Evolutionary conservation across 2,888 invertebrate genomes (phyloP).

Genomic region (Ditula angustiorana): DNA sequence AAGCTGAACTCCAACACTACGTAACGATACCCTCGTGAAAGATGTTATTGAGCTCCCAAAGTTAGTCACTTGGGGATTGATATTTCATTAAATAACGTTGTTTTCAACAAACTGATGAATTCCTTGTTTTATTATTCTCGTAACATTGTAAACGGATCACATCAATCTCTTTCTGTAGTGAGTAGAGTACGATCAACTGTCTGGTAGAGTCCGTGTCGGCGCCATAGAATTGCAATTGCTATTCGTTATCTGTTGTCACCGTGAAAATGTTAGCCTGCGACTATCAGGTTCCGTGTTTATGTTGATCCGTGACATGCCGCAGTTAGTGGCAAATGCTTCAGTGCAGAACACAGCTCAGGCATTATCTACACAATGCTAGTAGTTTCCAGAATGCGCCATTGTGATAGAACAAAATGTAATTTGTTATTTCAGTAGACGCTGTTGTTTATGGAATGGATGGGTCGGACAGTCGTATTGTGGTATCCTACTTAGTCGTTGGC

Average conservation of each 20-base stretch:
- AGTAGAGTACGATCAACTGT: slow-evolving; percentile 12
- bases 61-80: background rate
- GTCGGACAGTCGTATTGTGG: background rate
- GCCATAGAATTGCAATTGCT: slow-evolving; percentile 38
- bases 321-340: slow-evolving; percentile 58
- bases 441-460: slow-evolving; percentile 13
- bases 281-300: slow-evolving; percentile 48
- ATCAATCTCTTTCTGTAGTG: slow-evolving; percentile 1
- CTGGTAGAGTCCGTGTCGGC: slow-evolving; percentile 5
- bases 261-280: slow-evolving; percentile 41
- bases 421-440: slow-evolving; percentile 24
- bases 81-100: background rate
- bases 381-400: slow-evolving; percentile 56
- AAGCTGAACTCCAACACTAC: background rate
- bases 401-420: slow-evolving; percentile 58
- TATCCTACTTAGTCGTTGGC: slow-evolving; percentile 42
- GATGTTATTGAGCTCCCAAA: background rate
- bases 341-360: slow-evolving; percentile 46
- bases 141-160: background rate
- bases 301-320: slow-evolving; percentile 56
- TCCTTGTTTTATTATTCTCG: background rate
- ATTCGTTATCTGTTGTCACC: slow-evolving; percentile 42
- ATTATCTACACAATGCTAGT: slow-evolving; percentile 34
- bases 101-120: background rate
- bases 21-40: slow-evolving; percentile 11